Base-by-base conservation (phyloP, 1,140 invertebrate genomes). In the Pararge aegeria region DNA sequence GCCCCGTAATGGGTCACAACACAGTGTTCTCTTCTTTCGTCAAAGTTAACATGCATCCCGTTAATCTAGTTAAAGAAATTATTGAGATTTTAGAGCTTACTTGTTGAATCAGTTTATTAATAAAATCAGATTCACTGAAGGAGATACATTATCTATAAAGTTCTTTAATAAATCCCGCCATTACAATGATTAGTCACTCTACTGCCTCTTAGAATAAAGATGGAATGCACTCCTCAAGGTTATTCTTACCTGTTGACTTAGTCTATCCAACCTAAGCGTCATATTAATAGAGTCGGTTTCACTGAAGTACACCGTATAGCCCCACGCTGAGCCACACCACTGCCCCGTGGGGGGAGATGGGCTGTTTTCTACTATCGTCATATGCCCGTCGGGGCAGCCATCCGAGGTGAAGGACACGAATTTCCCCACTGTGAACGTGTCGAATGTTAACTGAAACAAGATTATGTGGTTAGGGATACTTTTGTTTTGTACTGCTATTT, bases 251-350 rank as follows among this genome's bases (percentile, higher is more conserved):
- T 95, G 94, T 87, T 94, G 94, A 55, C 93, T 94, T 37, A 95
- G 84, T 67, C 93, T 92, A 61, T 93, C 92, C 19, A 96, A 84
- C 72, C 92, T 90, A 37, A 96, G 87, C 15, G 95, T 94, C 71
- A 96, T 88, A 80, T 95, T 95, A 61, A 96, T 93, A 55, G 94
- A 95, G 56, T 92, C 88, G 16, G 94, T 95, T 85, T 96, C 95
- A 81, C 94, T 95, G 90, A 96, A 96, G 88, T 96, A 96, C 20
- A 96, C 95, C 0, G 95, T 95, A 83, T 95, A 95, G 19, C 95
- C 95, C 94, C 95, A 95, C 4, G 95, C 94, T 34, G 94, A 95
- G 13, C 95, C 95, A 74, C 95, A 96, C 95, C 95, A 96, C 84
- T 95, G 94, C 1, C 95, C 95, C n/a, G 93, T 94, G 10, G 94